Evolutionary conservation across 2,113 vertebrate species (phyloP), one percentile per base, ranked within the genome.

Genomic region (Microcebus griseorufus): DNA sequence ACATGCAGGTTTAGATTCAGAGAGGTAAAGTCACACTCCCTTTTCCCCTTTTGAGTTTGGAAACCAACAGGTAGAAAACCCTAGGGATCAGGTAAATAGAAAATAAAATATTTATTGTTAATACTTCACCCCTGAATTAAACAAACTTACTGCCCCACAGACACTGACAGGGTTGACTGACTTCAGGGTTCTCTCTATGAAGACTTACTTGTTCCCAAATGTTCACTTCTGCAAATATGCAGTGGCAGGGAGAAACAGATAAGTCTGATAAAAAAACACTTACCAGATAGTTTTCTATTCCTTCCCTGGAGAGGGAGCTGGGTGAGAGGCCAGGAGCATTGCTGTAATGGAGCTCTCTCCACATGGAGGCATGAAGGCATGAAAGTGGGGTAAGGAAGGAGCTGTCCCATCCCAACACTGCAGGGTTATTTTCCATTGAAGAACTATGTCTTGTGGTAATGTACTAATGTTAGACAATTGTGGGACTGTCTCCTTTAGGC

Each of bases 61-160:
- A 72, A 89, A 60, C 6, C 14, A 45, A 37, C 2, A 5, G 3
- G 3, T 16, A 93, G 58, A 75, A 93, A 80, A 67, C 39, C 18
- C 22, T 79, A 65, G 10, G n/a, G 55, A 39, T 39, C 64, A 62
- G 69, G 25, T 83, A 82, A 88, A 75, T 51, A 91, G 55, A 97
- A 89, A 75, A 62, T 3, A 73, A 65, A 67, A 39, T 62, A 53
- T 60, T 72, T 78, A 86, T 82, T 96, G 53, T 42, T 48, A 73
- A 9, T 4, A 60, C 2, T 83, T 64, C 7, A 55, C 4, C 16
- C 2, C 0, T 48, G 14, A 87, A 55, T 75, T 90, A 87, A 51
- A 58, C 14, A 88, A 73, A 37, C 3, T 37, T 27, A 53, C 27
- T 13, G 2, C 10, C 17, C 34, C 17, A 45, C 11, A 69, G 55